Evolutionary conservation across 2,113 vertebrate species (phyloP), one percentile per base, ranked within the genome.

Genomic region (Sphyrna mokarran): DNA sequence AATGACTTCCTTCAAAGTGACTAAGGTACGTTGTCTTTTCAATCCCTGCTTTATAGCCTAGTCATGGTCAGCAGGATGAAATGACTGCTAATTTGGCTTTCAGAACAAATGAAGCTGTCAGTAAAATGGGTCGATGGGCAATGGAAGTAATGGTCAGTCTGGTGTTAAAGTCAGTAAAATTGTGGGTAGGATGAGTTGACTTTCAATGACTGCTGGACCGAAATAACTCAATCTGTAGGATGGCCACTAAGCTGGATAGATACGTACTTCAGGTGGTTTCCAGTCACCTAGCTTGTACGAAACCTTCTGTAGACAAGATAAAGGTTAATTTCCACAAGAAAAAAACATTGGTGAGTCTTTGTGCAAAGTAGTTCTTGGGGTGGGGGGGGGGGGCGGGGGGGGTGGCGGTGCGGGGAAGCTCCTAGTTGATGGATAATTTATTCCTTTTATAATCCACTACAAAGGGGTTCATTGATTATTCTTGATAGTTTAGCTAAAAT

Each of bases 381-480:
- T 0, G 61, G 48, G 48, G 1, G 48, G 61, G 61, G 61, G 13
- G 61, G 16, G n/a, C n/a, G n/a, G n/a, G n/a, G n/a, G n/a, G n/a
- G n/a, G n/a, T n/a, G n/a, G n/a, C n/a, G n/a, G n/a, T n/a, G n/a
- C n/a, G 61, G 61, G 61, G 13, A 11, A 18, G 40, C 40, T 43
- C 26, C 6, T 10, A 68, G 2, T 70, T 72, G 11, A 69, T 26
- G 3, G 66, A 94, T 94, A 1, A 18, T 16, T 91, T 48, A 72
- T 54, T 72, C 26, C 26, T 61, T 61, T 18, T n/a, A 54, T 26
- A 61, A 61, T 90, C 87, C 29, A 90, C 58, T 90, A 29, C 61
- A 89, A 90, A 90, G 2, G 29, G 87, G 16, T 90, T 54, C 43
- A 95, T 69, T 48, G 94, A 76, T 95, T 95, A 76, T 54, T 95